A percentile compares a stretch with the other conserved stretches of the same genome.
These are phyloP conservation scores for Pachydiplax longipennis DNA, from an alignment of 2,888 invertebrate species.

Conservation along the genomic window DNA sequence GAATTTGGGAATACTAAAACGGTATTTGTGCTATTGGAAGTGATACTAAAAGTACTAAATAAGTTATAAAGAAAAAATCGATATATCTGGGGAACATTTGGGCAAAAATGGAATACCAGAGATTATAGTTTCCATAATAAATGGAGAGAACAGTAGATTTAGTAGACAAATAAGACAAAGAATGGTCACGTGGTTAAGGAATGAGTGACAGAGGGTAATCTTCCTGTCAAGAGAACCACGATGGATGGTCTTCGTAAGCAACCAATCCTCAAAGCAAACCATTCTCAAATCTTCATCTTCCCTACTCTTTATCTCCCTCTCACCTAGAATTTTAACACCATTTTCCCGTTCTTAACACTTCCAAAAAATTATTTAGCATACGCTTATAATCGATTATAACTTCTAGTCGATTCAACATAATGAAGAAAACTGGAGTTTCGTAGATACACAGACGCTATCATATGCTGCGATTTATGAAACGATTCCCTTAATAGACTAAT, in stretches of 20 bases:
- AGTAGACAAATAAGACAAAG: background rate
- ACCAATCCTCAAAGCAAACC: conserved; percentile 11
- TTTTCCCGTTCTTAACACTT: background rate
- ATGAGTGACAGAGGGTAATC: background rate
- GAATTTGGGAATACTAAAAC: too few species aligned
- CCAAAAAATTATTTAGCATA: background rate
- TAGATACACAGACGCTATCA: too few species aligned
- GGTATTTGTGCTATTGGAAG: too few species aligned
- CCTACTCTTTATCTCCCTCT: background rate
- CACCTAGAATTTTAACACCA: background rate
- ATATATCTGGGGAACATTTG: too few species aligned
- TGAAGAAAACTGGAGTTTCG: too few species aligned
- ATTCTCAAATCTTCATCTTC: background rate
- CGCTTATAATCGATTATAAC: too few species aligned
- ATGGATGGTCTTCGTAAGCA: conserved; percentile 1
- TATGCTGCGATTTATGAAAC: too few species aligned
- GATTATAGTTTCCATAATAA: background rate
- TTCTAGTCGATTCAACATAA: too few species aligned
- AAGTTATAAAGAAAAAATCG: too few species aligned
- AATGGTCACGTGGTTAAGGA: background rate
- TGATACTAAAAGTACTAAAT: too few species aligned
- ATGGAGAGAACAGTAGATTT: background rate
- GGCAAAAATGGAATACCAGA: background rate
- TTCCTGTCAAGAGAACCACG: background rate
- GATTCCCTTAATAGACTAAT: too few species aligned